Evolutionary conservation across 2,888 invertebrate genomes (phyloP).

Genomic region (Xestia c-nigrum): DNA sequence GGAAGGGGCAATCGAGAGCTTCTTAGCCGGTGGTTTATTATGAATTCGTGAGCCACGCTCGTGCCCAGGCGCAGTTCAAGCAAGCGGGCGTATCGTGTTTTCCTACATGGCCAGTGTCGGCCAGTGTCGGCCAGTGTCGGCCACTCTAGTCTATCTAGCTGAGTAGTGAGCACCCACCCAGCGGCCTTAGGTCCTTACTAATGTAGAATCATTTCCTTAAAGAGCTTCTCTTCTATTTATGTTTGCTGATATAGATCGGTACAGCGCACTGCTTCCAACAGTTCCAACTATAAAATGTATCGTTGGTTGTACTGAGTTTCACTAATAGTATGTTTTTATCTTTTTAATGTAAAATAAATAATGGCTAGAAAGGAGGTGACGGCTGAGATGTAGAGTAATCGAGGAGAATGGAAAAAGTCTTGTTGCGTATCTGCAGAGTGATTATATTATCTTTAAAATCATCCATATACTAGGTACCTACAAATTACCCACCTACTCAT

Average conservation of each 20-base stretch:
- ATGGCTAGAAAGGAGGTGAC: no score
- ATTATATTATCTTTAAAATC: no score
- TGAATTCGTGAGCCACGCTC: constrained; percentile 75
- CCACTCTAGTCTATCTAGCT: constrained; percentile 54
- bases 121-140: constrained; percentile 49
- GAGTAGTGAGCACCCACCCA: constrained; percentile 46
- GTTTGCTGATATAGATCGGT: constrained; percentile 27
- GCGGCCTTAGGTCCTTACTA: constrained; percentile 54
- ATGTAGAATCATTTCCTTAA: constrained; percentile 48
- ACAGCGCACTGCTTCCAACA: constrained; percentile 6
- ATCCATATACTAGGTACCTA: no score
- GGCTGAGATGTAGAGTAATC: neutral
- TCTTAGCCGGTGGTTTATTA: constrained; percentile 74
- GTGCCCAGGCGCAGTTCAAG: constrained; percentile 63
- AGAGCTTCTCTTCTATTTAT: constrained; percentile 33
- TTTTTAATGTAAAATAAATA: neutral
- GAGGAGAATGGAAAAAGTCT: no score
- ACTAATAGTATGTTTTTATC: neutral
- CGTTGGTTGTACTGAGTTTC: neutral
- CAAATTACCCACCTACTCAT: no score
- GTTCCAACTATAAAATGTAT: constrained; percentile 11
- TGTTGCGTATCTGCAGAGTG: no score
- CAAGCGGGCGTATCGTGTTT: constrained; percentile 61
- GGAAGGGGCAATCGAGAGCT: constrained; percentile 58
- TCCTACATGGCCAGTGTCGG: constrained; percentile 48